Evolutionary conservation across 37 sponge, comb jelly and placozoan species (phyloP), one percentile per base, ranked within the genome.

Genomic region (Ianthella basta): DNA sequence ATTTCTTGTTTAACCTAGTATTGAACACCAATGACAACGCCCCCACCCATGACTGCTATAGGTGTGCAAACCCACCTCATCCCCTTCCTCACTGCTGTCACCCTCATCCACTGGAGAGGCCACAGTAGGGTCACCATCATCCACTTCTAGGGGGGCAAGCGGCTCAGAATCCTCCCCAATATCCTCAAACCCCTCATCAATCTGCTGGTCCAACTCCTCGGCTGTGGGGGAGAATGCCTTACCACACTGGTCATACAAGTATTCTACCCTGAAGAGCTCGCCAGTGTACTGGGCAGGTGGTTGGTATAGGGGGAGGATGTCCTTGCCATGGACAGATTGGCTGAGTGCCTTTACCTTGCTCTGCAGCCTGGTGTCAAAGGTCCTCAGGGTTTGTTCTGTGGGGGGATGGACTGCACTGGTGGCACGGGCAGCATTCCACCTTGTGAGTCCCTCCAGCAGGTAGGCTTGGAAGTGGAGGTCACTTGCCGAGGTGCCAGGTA

Each of bases 401-500:
- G 14, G 24, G 16, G 8, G 29, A 16, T 44, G 15, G 8, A 59
- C 15, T 23, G 83, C 67, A 35, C 6, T 53, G 20, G 13, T 34
- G 25, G 67, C 24, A 16, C 69, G 68, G 50, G 81, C 87, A 36
- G 21, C 14, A 56, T 87, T 87, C 87, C 87, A 87, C 56, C 87
- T 87, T 15, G 40, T 6, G 1, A 87, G 10, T 35, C 87, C 87
- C 0, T 87, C 87, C 35, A 87, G 15, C 19, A 87, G 82, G 40
- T 55, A 86, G 0, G 80, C 80, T 21, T 86, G 86, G 55, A 64
- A 86, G 80, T 85, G 12, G 37, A 73, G 2, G 24, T n/a, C 86
- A 86, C 66, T 65, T 0, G 86, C 86, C 13, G 86, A 80, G 20
- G 73, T 81, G 0, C 87, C 87, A 32, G 82, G 87, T 29, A 87